phyloP scores from a whole-genome alignment of 2,888 invertebrate genomes.

The Neocrepidodera transversa region DNA sequence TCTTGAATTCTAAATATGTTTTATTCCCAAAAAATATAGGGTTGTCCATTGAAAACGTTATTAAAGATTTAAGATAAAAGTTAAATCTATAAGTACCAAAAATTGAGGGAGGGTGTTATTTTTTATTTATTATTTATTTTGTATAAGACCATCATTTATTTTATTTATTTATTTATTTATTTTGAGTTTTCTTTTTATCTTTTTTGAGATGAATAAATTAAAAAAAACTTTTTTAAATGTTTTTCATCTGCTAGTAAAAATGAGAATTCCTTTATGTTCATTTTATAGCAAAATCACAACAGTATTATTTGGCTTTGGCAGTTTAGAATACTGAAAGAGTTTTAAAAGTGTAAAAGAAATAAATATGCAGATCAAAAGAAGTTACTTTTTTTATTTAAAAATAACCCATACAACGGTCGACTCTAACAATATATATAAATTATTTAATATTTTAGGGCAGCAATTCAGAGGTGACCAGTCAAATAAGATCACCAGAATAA shows the following conservation, averaged over 20 bases:
- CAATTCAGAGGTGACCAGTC: conserved; percentile 37
- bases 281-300: too few species aligned
- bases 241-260: too few species aligned
- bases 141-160: too few species aligned
- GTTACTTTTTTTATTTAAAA: conserved; percentile 58
- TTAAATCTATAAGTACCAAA: neutral
- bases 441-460: conserved; percentile 53
- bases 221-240: too few species aligned
- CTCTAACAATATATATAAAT: conserved; percentile 60
- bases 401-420: conserved; percentile 60
- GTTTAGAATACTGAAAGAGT: too few species aligned
- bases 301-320: too few species aligned
- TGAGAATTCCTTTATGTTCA: too few species aligned
- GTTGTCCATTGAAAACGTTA: conserved; percentile 1
- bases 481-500: conserved; percentile 18
- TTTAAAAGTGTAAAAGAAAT: too few species aligned
- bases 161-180: neutral
- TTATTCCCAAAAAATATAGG: too few species aligned
- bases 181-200: neutral
- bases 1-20: too few species aligned
- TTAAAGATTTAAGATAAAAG: neutral
- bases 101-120: too few species aligned
- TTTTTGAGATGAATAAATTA: too few species aligned
- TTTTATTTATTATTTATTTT: neutral
- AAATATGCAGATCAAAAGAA: conserved; percentile 22